Evolutionary conservation across 2,888 invertebrate genomes (phyloP).

Genomic region (Mycogona germanica): DNA sequence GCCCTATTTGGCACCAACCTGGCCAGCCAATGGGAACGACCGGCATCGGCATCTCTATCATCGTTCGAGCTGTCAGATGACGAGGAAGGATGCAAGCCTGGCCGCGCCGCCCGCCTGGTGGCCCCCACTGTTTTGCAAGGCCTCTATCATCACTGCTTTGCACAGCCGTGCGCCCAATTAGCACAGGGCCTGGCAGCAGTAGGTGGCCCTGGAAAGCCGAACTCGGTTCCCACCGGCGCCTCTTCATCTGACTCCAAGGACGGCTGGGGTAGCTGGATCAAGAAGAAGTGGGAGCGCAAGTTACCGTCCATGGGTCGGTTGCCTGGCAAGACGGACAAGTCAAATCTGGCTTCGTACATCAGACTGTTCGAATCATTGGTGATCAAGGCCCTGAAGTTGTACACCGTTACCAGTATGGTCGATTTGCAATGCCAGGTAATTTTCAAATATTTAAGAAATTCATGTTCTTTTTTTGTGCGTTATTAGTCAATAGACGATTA

Average conservation of each 20-base stretch:
- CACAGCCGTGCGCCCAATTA: constrained; percentile 35
- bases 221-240: no score
- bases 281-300: constrained; percentile 34
- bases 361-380: constrained; percentile 90
- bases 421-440: constrained; percentile 67
- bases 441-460: no score
- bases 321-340: constrained; percentile 42
- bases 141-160: constrained; percentile 35
- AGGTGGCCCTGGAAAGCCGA: no score
- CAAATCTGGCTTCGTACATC: constrained; percentile 62
- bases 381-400: constrained; percentile 58
- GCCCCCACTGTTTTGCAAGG: no score
- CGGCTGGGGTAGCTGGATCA: constrained; percentile 34
- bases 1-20: constrained; percentile 65
- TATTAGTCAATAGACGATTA: no score
- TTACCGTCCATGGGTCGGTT: constrained; percentile 38
- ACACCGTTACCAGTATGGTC: constrained; percentile 73
- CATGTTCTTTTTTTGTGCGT: no score
- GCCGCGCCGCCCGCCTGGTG: constrained; percentile 28
- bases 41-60: no score
- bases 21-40: constrained; percentile 26
- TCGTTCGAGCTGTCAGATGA: no score
- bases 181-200: constrained; percentile 31
- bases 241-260: not conserved
- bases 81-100: constrained; percentile 26